These are phyloP conservation scores for Malthinus seriepunctatus DNA, from an alignment of 2,888 invertebrate genomes.

Conservation along the genomic window DNA sequence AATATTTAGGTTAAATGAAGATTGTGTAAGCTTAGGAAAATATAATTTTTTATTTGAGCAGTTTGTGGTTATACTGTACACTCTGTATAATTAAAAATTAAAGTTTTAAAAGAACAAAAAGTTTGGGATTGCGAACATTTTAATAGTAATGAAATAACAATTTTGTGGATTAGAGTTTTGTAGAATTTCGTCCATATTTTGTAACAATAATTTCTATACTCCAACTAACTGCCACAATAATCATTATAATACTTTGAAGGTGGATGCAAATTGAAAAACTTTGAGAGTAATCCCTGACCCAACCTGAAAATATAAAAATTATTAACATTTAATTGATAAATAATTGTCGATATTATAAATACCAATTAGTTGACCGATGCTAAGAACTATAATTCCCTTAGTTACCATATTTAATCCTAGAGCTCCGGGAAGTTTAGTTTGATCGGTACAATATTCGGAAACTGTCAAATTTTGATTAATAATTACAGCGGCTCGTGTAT, in stretches of 20 bases:
- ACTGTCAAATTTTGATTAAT: slow-evolving; percentile 72
- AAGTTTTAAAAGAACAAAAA: too few species aligned
- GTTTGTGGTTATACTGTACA: too few species aligned
- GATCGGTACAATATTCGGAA: slow-evolving; percentile 63
- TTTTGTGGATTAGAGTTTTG: not conserved
- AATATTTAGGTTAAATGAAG: too few species aligned
- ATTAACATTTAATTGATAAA: slow-evolving; percentile 9
- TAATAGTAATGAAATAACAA: too few species aligned
- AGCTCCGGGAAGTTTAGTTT: slow-evolving; percentile 65
- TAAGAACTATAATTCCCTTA: slow-evolving; percentile 70
- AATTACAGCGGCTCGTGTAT: slow-evolving; percentile 73
- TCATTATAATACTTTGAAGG: slow-evolving; percentile 61
- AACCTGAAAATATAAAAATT: slow-evolving; percentile 55
- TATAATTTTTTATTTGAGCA: too few species aligned
- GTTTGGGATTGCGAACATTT: too few species aligned
- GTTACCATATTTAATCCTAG: slow-evolving; percentile 74
- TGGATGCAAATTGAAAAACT: slow-evolving; percentile 68
- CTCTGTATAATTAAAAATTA: too few species aligned
- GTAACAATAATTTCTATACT: slow-evolving; percentile 59
- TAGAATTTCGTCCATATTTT: slow-evolving; percentile 8
- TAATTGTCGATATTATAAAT: slow-evolving; percentile 20
- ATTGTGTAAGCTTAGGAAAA: too few species aligned
- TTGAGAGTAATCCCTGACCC: slow-evolving; percentile 66
- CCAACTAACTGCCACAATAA: slow-evolving; percentile 62
- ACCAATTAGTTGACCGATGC: slow-evolving; percentile 63